Conservation (phyloP, 2,888 invertebrate genomes). For the Sisyra nigra region DNA sequence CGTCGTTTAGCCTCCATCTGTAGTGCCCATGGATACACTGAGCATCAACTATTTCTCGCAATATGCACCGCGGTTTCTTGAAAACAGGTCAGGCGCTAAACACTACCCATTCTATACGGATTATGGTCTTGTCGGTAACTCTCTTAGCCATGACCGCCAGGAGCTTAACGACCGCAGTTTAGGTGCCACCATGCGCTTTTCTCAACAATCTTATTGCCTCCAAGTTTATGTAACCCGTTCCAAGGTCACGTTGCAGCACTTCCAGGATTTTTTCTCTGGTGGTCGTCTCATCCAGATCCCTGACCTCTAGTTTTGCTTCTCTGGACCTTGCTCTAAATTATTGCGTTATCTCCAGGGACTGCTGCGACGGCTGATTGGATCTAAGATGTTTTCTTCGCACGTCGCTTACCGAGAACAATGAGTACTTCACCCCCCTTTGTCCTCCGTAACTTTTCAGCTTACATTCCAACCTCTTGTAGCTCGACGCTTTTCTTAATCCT, state of each 20-base stretch:
- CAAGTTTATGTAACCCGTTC: not conserved
- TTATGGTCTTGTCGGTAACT: not conserved
- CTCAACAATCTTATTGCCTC: too few relatives aligned
- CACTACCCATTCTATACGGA: not conserved
- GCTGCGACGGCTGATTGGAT: too few relatives aligned
- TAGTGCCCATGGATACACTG: constrained; percentile 10
- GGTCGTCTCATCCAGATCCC: constrained; percentile 10
- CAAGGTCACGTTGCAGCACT: not conserved
- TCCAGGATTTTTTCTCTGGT: constrained; percentile 5
- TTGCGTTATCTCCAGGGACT: too few relatives aligned
- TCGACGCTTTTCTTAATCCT: too few relatives aligned
- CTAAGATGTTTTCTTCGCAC: too few relatives aligned
- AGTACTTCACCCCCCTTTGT: too few relatives aligned
- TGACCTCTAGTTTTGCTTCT: constrained; percentile 10
- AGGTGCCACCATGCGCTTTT: not conserved
- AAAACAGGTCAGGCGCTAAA: too few relatives aligned
- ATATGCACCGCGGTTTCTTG: not conserved
- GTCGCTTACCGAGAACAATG: too few relatives aligned
- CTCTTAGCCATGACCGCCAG: not conserved
- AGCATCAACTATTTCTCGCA: constrained; percentile 11
- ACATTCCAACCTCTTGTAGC: too few relatives aligned
- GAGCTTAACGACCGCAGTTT: not conserved
- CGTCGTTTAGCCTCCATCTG: constrained; percentile 6
- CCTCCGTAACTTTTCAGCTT: too few relatives aligned
- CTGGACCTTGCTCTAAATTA: too few relatives aligned